Evolutionary conservation across 30 jellyfish, hydroid and myxozoan species (phyloP).

Genomic region (Chrysaora quinquecirrha): DNA sequence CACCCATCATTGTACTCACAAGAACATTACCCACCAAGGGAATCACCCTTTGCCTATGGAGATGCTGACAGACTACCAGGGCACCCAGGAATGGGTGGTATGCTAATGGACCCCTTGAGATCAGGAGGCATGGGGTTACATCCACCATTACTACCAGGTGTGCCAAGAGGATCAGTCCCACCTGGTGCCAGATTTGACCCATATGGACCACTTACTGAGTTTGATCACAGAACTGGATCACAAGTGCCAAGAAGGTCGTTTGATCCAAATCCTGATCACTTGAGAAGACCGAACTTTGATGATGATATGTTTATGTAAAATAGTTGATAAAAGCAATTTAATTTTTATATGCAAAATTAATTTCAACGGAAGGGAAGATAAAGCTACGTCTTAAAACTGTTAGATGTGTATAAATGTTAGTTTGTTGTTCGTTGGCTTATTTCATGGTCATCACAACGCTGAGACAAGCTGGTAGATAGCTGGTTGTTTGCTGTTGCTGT

Average conservation of each 20-base stretch:
- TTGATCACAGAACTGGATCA: slow-evolving; percentile 43
- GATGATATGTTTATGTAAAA: slow-evolving; percentile 78
- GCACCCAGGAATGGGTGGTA: slow-evolving; percentile 64
- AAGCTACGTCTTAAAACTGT: neutral
- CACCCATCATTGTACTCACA: neutral
- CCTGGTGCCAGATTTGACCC: slow-evolving; percentile 83
- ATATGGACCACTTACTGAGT: slow-evolving; percentile 68
- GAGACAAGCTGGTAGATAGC: too few species aligned
- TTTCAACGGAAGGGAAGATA: neutral
- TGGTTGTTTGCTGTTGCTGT: too few species aligned
- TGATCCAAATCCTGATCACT: slow-evolving; percentile 74
- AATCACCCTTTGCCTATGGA: slow-evolving; percentile 64
- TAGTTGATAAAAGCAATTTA: neutral
- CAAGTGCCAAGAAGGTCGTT: slow-evolving; percentile 46
- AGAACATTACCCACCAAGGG: neutral
- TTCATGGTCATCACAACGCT: too few species aligned
- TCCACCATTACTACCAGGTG: slow-evolving; percentile 61
- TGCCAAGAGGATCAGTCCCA: slow-evolving; percentile 66
- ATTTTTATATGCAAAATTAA: neutral
- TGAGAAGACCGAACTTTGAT: slow-evolving; percentile 66
- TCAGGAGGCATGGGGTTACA: slow-evolving; percentile 74
- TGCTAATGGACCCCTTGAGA: slow-evolving; percentile 65
- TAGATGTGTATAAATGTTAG: too few species aligned
- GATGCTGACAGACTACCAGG: slow-evolving; percentile 72
- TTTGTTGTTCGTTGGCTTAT: too few species aligned